Conservation (phyloP, 2,888 invertebrate species). For the Noctua pronuba region DNA sequence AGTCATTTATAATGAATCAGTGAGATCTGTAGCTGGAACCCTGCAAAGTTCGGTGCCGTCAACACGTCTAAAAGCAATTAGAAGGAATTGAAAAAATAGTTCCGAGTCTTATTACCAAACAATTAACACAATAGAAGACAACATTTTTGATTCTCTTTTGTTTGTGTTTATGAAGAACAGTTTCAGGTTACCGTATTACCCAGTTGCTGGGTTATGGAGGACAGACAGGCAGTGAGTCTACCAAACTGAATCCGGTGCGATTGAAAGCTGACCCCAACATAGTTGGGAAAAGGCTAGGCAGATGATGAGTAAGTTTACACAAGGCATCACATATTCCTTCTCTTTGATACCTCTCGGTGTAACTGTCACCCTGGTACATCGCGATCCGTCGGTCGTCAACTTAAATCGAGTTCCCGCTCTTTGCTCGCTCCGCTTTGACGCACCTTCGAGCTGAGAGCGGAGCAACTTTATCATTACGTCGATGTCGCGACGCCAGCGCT, state of each 20-base stretch:
- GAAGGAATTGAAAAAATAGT: background rate
- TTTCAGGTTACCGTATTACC: background rate
- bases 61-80: background rate
- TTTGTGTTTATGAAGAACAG: background rate
- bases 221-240: background rate
- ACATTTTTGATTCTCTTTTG: background rate
- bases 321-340: background rate
- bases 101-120: background rate
- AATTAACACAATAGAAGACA: background rate
- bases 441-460: constrained; percentile 34
- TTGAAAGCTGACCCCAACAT: background rate
- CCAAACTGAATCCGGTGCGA: background rate
- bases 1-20: background rate
- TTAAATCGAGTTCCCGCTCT: constrained; percentile 65
- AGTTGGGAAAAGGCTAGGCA: background rate
- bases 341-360: constrained; percentile 27
- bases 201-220: background rate
- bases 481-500: constrained; percentile 16
- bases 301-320: background rate
- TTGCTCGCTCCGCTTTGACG: constrained; percentile 55
- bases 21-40: background rate
- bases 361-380: background rate
- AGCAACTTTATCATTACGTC: constrained; percentile 48
- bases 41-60: background rate
- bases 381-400: constrained; percentile 54